phyloP scores from a whole-genome alignment of 2,888 invertebrate species.

The Rhagonycha lutea region DNA sequence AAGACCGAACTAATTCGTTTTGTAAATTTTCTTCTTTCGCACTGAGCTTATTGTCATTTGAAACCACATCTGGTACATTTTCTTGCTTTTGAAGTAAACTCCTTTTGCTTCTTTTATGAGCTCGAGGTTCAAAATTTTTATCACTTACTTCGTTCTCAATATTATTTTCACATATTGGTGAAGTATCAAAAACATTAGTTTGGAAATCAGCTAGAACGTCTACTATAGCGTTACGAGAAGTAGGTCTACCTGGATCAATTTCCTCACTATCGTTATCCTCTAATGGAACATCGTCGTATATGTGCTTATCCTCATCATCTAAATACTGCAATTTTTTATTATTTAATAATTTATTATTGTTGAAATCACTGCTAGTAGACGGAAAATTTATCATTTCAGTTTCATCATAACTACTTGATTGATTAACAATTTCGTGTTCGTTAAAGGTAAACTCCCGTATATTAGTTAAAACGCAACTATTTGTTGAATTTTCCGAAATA shows the following conservation, averaged over 20 bases:
- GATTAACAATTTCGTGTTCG: neutral
- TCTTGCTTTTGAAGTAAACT: neutral
- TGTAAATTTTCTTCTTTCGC: neutral
- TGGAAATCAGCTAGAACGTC: slow-evolving; percentile 4
- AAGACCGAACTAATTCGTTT: neutral
- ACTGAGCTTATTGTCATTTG: neutral
- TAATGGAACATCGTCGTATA: neutral
- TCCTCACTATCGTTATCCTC: neutral
- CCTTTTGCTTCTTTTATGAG: neutral
- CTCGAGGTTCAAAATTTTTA: neutral
- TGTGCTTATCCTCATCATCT: neutral
- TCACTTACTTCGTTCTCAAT: slow-evolving; percentile 43
- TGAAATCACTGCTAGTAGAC: neutral
- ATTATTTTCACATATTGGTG: slow-evolving; percentile 44
- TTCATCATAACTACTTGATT: neutral
- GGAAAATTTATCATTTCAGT: neutral
- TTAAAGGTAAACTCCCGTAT: neutral
- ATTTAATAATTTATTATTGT: neutral
- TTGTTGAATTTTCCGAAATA: neutral
- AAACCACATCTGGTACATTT: neutral
- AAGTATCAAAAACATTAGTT: slow-evolving; percentile 32
- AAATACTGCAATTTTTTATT: neutral
- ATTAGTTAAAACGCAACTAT: neutral
- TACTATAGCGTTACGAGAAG: slow-evolving; percentile 9
- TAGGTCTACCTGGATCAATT: neutral